Conservation (phyloP, 2,888 invertebrate species). For the Oscheius sp. region DNA sequence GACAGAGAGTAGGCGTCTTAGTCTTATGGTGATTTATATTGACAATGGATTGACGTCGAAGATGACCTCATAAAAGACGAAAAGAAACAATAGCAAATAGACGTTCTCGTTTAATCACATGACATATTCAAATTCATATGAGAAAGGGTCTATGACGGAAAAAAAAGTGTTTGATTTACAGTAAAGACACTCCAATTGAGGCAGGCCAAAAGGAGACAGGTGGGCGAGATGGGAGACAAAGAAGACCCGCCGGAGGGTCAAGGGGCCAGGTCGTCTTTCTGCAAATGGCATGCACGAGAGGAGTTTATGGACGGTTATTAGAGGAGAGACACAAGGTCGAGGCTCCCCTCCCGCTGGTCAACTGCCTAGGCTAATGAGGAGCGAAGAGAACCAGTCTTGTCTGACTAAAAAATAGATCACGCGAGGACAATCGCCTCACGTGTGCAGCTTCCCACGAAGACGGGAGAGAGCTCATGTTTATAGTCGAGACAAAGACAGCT, state of each 20-base stretch:
- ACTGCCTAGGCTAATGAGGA: not conserved
- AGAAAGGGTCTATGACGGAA: not conserved
- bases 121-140: too few species aligned
- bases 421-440: constrained; percentile 15
- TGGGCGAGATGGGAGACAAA: not conserved
- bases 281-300: not conserved
- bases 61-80: not conserved
- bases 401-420: not conserved
- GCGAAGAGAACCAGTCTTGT: constrained; percentile 2
- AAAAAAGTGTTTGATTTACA: not conserved
- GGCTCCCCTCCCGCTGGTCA: not conserved
- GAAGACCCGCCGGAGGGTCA: constrained; percentile 1
- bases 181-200: not conserved
- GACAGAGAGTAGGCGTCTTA: too few species aligned
- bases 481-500: not conserved
- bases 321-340: not conserved
- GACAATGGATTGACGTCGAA: too few species aligned
- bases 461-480: not conserved
- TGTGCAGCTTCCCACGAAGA: constrained; percentile 1
- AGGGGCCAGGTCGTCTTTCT: not conserved
- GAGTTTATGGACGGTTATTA: constrained; percentile 1
- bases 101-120: not conserved
- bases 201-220: not conserved
- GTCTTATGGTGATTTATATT: too few species aligned
- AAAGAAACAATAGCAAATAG: not conserved